Base-by-base conservation (phyloP, 2,888 invertebrate species). In the Polydrusus tereticollis region DNA sequence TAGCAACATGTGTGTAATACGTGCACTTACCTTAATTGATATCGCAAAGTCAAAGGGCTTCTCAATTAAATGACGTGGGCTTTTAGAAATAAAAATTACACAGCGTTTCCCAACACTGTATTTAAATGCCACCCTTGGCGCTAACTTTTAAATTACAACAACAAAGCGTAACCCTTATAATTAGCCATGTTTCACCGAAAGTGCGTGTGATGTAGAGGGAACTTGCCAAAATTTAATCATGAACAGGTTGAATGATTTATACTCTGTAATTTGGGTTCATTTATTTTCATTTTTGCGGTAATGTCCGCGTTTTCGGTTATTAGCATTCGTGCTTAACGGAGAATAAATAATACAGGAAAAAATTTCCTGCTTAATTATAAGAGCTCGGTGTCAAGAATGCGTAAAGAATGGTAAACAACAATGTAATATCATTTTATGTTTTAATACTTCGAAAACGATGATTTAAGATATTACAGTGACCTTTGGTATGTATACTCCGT, bases 141-240 rank as follows among this genome's bases (percentile, higher is more conserved):
- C 41, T 59, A 72, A 72, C 72, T 72, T 72, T 72, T 64, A 72
- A 72, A 72, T 72, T 72, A 72, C 38, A 64, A 68, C 72, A 72
- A 72, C 67, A 67, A 64, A 64, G 68, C 68, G 55, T 68, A 72
- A 68, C 72, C 72, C 72, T 65, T 68, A 68, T 72, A 72, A 72
- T 72, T 72, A 68, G 64, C 68, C 18, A 68, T 72, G 68, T 67
- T 68, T 72, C 59, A 72, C 41, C 29, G 23, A 63, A 72, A 72
- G 63, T 68, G 72, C 72, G 63, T 72, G 72, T 72, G 68, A 72
- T 68, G 72, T 72, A 57, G 58, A 68, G 63, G 63, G 67, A 67
- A 72, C 62, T 72, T 67, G 67, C 72, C 67, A 66, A 67, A 72
- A 72, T 72, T 72, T 72, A 67, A 72, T 72, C 67, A 72, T 57